These are phyloP conservation scores for Acarapis woodi DNA, from an alignment of 1,140 invertebrate genomes.

Conservation along the genomic window DNA sequence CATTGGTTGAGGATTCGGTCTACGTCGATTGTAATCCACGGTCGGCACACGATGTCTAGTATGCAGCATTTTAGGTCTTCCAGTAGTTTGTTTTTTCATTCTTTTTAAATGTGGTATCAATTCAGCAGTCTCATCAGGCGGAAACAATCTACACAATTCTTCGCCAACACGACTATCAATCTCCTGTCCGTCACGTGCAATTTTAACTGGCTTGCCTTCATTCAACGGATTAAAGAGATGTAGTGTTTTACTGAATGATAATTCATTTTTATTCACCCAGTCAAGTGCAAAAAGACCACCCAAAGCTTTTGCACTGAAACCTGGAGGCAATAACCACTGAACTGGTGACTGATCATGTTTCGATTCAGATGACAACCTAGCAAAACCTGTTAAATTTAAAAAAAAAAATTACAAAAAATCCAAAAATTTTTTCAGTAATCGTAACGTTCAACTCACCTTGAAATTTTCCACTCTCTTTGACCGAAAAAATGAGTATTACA, in stretches of 20 bases:
- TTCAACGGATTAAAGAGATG: slow-evolving; percentile 95
- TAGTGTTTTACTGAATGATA: slow-evolving; percentile 64
- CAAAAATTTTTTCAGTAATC: not conserved
- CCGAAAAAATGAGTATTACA: slow-evolving; percentile 81
- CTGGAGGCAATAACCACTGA: slow-evolving; percentile 82
- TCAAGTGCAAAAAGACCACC: slow-evolving; percentile 85
- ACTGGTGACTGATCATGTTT: slow-evolving; percentile 58
- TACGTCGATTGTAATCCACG: slow-evolving; percentile 1
- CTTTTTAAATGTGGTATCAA: slow-evolving; percentile 59
- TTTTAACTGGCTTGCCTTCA: slow-evolving; percentile 92
- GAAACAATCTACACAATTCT: slow-evolving; percentile 73
- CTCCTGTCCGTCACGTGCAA: slow-evolving; percentile 86
- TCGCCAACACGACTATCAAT: slow-evolving; percentile 80
- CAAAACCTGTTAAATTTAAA: slow-evolving; percentile 41
- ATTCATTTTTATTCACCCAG: slow-evolving; percentile 74
- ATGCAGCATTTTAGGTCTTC: slow-evolving; percentile 3
- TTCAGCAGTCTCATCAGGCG: slow-evolving; percentile 71
- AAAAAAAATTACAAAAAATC: not conserved
- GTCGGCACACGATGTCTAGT: not conserved
- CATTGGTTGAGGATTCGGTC: not conserved
- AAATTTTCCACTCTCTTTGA: slow-evolving; percentile 79
- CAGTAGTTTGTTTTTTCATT: slow-evolving; percentile 20
- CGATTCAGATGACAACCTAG: slow-evolving; percentile 53
- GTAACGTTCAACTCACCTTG: slow-evolving; percentile 22
- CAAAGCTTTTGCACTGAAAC: slow-evolving; percentile 60